A percentile compares a stretch with the other conserved stretches of the same genome.
Conservation (phyloP, 1,140 invertebrate species). For the Aphelinus atriplicis region DNA sequence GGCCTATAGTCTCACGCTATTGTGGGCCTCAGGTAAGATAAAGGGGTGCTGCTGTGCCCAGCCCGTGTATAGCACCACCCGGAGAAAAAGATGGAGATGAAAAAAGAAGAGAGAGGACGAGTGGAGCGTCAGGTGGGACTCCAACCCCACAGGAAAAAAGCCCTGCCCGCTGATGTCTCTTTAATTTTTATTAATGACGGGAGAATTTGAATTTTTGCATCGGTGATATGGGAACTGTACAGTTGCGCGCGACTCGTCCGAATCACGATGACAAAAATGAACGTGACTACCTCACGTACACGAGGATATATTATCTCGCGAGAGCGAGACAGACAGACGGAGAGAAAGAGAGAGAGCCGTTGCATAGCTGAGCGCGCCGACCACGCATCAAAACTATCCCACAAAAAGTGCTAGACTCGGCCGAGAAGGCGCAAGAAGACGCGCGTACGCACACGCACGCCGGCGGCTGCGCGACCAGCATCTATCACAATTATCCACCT, state of each 20-base stretch:
- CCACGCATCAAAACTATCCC: no score
- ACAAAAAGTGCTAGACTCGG: background rate
- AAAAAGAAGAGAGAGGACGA: conserved; percentile 5
- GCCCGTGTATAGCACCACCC: background rate
- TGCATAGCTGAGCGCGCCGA: no score
- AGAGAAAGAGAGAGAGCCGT: no score
- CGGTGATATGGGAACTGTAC: conserved; percentile 63
- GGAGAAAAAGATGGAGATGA: background rate
- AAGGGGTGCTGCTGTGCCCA: conserved; percentile 49
- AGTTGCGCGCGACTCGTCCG: background rate
- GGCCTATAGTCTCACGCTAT: conserved; percentile 66
- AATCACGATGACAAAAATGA: background rate
- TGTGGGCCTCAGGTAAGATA: conserved; percentile 64
- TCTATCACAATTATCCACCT: conserved; percentile 26
- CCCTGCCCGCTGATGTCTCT: conserved; percentile 61
- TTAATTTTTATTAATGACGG: conserved; percentile 68
- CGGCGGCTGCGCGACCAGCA: background rate
- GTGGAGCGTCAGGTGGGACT: conserved; percentile 44
- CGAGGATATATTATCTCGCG: background rate
- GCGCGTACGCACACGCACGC: background rate
- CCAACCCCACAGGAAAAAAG: conserved; percentile 46
- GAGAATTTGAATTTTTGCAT: conserved; percentile 66
- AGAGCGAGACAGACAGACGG: background rate
- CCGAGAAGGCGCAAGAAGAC: background rate
- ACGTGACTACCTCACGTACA: background rate